phyloP scores from a whole-genome alignment of 2,888 invertebrate species.

The Lepidocyrtinus sp. region DNA sequence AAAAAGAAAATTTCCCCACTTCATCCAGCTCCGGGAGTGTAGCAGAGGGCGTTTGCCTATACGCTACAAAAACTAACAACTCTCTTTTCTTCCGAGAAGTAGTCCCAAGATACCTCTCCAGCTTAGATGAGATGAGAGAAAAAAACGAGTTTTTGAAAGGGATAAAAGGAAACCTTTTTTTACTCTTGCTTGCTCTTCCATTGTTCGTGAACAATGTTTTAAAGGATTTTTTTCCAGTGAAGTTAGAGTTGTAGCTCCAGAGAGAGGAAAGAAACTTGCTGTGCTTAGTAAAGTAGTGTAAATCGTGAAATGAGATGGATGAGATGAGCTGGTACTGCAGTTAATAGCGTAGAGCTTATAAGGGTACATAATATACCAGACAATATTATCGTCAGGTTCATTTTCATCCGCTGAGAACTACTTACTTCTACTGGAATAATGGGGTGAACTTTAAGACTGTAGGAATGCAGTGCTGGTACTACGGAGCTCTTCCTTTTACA shows the following conservation, averaged over 20 bases:
- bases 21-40: too few relatives aligned
- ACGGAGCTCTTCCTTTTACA: too few relatives aligned
- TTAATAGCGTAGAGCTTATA: constrained; percentile 3
- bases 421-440: too few relatives aligned
- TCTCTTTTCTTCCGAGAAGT: not conserved
- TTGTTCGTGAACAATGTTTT: constrained; percentile 26
- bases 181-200: constrained; percentile 22
- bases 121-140: not conserved
- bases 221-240: not conserved
- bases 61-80: too few relatives aligned
- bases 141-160: not conserved
- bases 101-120: constrained; percentile 9
- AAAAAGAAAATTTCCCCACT: too few relatives aligned
- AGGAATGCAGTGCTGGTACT: too few relatives aligned
- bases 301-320: too few relatives aligned
- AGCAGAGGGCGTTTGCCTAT: too few relatives aligned
- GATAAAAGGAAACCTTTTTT: constrained; percentile 25
- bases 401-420: constrained; percentile 7
- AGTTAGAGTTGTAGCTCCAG: not conserved
- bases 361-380: not conserved
- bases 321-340: constrained; percentile 7
- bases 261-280: not conserved
- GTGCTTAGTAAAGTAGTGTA: too few relatives aligned
- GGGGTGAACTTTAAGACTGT: not conserved
- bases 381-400: not conserved